Evolutionary conservation across 2,888 invertebrate genomes (phyloP).

Genomic region (Tinea trinotella): DNA sequence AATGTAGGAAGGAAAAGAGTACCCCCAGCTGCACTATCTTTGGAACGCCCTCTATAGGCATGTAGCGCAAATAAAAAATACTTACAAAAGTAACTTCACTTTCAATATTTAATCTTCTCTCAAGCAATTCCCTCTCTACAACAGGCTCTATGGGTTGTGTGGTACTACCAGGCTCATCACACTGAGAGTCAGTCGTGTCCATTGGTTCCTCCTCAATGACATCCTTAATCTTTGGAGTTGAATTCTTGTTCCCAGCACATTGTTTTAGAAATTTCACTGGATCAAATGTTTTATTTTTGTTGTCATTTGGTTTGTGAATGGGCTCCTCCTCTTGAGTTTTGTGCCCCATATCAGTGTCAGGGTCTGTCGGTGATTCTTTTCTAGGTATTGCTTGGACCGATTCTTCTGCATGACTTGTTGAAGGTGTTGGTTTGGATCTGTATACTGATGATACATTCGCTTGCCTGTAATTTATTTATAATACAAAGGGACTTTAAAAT

Average conservation of each 20-base stretch:
- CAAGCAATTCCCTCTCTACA: constrained; percentile 28
- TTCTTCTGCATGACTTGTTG: background rate
- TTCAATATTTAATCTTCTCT: constrained; percentile 56
- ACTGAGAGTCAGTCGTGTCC: constrained; percentile 24
- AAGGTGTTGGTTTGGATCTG: constrained; percentile 30
- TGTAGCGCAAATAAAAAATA: background rate
- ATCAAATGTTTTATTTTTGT: constrained; percentile 27
- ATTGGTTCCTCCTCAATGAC: constrained; percentile 19
- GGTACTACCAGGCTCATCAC: background rate
- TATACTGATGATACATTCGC: constrained; percentile 77
- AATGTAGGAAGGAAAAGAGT: too few species aligned
- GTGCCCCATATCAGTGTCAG: background rate
- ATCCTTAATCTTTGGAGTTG: constrained; percentile 20
- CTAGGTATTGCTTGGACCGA: background rate
- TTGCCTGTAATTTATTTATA: constrained; percentile 58
- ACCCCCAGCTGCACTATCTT: too few species aligned
- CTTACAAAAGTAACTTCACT: constrained; percentile 64
- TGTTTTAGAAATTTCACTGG: constrained; percentile 36
- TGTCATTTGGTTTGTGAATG: constrained; percentile 22
- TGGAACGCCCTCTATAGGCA: too few species aligned
- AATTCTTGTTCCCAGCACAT: constrained; percentile 25
- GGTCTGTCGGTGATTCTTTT: background rate
- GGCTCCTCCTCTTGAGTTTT: background rate
- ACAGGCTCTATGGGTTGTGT: constrained; percentile 1
- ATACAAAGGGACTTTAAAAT: background rate